phyloP scores from a whole-genome alignment of 2,113 vertebrate species.

The Isichthys henryi region DNA sequence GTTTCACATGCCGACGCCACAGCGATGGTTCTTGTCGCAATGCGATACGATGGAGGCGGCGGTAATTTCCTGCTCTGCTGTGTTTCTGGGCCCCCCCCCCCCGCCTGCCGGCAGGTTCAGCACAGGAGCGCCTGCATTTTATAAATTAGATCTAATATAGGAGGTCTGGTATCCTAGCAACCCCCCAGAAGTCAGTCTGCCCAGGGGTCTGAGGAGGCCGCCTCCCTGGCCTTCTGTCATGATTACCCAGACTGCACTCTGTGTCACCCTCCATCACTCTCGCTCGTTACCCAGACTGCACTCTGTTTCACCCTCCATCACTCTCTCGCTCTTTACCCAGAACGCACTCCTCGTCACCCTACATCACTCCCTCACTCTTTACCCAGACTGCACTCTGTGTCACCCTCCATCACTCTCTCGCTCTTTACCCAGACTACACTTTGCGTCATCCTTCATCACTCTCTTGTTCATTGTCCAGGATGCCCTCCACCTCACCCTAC shows the following conservation, averaged over 20 bases:
- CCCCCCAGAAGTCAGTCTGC: conserved; percentile 34
- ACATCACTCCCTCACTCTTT: conserved; percentile 1
- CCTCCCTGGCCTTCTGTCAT: conserved; percentile 35
- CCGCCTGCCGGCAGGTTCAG: background rate
- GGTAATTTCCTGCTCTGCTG: conserved; percentile 5
- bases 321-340: conserved; percentile 3
- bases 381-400: background rate
- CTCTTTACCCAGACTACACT: conserved; percentile 9
- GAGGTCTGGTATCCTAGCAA: conserved; percentile 65
- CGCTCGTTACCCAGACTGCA: background rate
- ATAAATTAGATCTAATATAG: conserved; percentile 63
- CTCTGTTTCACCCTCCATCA: conserved; percentile 35
- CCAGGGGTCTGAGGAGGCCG: conserved; percentile 51
- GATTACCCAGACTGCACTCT: conserved; percentile 22
- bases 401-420: conserved; percentile 13
- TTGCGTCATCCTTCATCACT: conserved; percentile 8
- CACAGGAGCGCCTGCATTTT: conserved; percentile 48
- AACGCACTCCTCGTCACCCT: conserved; percentile 30
- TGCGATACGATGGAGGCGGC: background rate
- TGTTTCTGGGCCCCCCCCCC: background rate
- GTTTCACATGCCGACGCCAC: background rate
- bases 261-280: conserved; percentile 13
- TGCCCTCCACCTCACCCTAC: conserved; percentile 32
- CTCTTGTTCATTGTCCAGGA: background rate
- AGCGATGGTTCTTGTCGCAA: background rate